Conservation (phyloP, 2,888 invertebrate genomes). For the Carabus problematicus region DNA sequence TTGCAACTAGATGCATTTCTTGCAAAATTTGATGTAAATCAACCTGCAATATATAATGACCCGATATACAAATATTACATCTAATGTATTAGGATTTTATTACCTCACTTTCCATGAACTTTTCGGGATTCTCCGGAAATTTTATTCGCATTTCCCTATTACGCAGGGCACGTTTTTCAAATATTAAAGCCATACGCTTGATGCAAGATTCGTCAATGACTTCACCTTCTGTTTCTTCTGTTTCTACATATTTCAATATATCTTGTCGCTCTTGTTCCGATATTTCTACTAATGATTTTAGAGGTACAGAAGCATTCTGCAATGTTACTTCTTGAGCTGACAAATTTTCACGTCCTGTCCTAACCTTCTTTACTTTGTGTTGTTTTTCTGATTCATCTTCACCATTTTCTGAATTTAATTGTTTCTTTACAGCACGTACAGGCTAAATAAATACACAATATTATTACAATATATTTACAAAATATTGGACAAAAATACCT, state of each 20-base stretch:
- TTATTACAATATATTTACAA: slow-evolving; percentile 9
- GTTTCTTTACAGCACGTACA: slow-evolving; percentile 81
- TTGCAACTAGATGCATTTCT: slow-evolving; percentile 93
- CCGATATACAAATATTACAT: background rate
- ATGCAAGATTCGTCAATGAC: slow-evolving; percentile 85
- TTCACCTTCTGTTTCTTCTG: slow-evolving; percentile 83
- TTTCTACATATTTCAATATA: slow-evolving; percentile 84
- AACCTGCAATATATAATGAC: slow-evolving; percentile 62
- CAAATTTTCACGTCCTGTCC: slow-evolving; percentile 62
- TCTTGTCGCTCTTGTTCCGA: slow-evolving; percentile 78
- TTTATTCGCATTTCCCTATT: slow-evolving; percentile 99
- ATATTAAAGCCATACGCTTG: slow-evolving; percentile 87
- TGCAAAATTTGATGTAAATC: slow-evolving; percentile 80
- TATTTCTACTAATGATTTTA: slow-evolving; percentile 63
- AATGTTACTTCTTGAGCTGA: slow-evolving; percentile 59
- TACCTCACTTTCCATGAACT: slow-evolving; percentile 98
- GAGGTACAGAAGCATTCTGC: slow-evolving; percentile 54
- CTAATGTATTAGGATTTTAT: slow-evolving; percentile 4
- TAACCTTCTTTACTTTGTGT: slow-evolving; percentile 68
- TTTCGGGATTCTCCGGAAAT: slow-evolving; percentile 95
- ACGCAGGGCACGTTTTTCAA: slow-evolving; percentile 92
- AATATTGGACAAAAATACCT: slow-evolving; percentile 55
- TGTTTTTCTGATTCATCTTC: slow-evolving; percentile 70
- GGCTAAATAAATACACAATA: slow-evolving; percentile 64
- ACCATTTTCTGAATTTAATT: slow-evolving; percentile 66